A percentile compares a stretch with the other conserved stretches of the same genome.
These are phyloP conservation scores for Copsychus sechellarum DNA, from an alignment of 2,113 vertebrate species.

Conservation along the genomic window DNA sequence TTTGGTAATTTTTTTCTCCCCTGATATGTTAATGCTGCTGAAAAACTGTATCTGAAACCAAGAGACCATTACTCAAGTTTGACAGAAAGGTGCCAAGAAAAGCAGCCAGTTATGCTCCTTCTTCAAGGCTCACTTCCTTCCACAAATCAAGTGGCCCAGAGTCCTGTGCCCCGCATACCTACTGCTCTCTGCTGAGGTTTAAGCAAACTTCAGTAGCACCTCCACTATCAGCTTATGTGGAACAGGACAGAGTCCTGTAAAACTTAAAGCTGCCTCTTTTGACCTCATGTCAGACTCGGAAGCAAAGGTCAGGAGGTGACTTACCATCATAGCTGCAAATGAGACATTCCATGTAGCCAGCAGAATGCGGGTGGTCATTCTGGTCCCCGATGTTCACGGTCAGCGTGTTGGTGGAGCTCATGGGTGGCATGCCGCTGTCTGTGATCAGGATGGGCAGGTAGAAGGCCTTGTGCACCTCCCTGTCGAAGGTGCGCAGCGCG, in stretches of 20 bases:
- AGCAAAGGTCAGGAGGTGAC: neutral
- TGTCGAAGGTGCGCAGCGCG: conserved; percentile 80
- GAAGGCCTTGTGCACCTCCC: conserved; percentile 82
- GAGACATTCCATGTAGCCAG: conserved; percentile 83
- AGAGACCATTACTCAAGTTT: neutral
- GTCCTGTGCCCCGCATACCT: neutral
- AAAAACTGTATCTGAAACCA: neutral
- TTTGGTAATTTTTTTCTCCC: neutral
- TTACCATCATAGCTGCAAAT: conserved; percentile 86
- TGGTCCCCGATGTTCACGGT: conserved; percentile 83
- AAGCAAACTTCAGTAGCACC: neutral
- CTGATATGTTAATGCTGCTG: neutral
- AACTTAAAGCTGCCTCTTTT: neutral
- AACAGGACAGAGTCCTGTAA: neutral
- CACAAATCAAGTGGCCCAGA: neutral
- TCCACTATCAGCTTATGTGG: neutral
- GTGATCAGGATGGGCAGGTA: conserved; percentile 82
- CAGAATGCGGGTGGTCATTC: conserved; percentile 85
- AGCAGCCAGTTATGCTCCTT: neutral
- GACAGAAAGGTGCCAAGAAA: neutral
- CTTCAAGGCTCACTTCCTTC: neutral
- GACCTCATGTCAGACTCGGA: neutral
- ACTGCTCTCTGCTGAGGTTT: neutral
- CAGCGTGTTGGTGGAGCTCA: conserved; percentile 85
- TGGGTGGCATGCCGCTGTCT: conserved; percentile 83